Evolutionary conservation across 2,797 vertebrate species (phyloP).

Genomic region (Thunnus albacares): DNA sequence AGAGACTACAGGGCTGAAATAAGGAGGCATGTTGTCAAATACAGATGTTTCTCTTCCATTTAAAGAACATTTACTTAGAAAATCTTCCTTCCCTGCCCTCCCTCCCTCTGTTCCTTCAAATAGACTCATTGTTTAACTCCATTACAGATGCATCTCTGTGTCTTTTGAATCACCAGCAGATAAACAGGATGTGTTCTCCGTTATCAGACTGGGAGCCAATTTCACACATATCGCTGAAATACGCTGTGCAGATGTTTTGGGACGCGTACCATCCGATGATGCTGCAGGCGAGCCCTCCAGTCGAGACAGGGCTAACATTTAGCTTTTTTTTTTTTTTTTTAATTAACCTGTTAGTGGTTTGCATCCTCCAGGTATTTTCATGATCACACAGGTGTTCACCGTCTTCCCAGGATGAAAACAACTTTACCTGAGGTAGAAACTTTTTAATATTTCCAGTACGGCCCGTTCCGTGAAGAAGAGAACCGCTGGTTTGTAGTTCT

Average conservation of each 20-base stretch:
- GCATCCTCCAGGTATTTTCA: too few species aligned
- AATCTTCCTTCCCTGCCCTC: too few species aligned
- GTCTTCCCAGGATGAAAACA: too few species aligned
- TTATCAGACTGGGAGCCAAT: slow-evolving; percentile 16
- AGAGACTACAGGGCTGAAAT: background rate
- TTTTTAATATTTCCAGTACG: too few species aligned
- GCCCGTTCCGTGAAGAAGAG: too few species aligned
- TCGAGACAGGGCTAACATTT: too few species aligned
- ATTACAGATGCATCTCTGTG: slow-evolving; percentile 13
- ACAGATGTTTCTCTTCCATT: slow-evolving; percentile 28
- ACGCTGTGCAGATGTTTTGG: background rate
- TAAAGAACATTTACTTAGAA: slow-evolving; percentile 15
- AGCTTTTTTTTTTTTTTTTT: too few species aligned
- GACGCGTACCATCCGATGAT: too few species aligned
- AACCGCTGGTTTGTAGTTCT: too few species aligned
- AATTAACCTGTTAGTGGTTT: too few species aligned
- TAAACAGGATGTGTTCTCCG: background rate
- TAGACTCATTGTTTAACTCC: slow-evolving; percentile 26
- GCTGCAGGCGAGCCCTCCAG: background rate
- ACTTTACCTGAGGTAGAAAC: too few species aligned
- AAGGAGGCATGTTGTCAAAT: slow-evolving; percentile 20
- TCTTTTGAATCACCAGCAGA: slow-evolving; percentile 12
- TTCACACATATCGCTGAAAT: slow-evolving; percentile 8
- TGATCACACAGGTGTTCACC: too few species aligned
- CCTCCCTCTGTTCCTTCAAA: background rate